Conservation (phyloP, 2,888 invertebrate species). For the Meloe dianella region DNA sequence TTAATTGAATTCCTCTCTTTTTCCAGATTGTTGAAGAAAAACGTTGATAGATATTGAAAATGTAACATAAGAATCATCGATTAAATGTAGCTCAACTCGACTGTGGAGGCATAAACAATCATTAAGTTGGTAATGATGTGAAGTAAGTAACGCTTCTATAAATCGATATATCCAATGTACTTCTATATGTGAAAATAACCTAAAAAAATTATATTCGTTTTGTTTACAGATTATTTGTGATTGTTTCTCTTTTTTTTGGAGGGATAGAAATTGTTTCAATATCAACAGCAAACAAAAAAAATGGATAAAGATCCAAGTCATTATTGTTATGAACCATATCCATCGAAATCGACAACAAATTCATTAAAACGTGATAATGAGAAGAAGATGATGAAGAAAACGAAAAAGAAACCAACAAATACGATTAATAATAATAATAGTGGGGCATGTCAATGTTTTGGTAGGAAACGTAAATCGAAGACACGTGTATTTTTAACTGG, state of each 20-base stretch:
- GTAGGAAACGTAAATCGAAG: conserved; percentile 48
- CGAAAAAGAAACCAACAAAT: conserved; percentile 34
- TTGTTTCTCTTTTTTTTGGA: too few relatives aligned
- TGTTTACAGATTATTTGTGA: too few relatives aligned
- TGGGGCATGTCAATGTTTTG: conserved; percentile 33
- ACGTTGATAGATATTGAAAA: too few relatives aligned
- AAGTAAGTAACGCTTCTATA: too few relatives aligned
- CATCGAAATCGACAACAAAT: conserved; percentile 51
- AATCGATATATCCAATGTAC: too few relatives aligned
- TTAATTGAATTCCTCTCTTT: too few relatives aligned
- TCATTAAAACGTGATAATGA: conserved; percentile 56
- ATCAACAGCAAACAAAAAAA: not conserved
- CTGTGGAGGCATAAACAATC: too few relatives aligned
- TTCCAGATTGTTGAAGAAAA: too few relatives aligned
- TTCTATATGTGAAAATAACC: too few relatives aligned
- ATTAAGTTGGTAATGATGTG: too few relatives aligned
- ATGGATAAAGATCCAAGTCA: conserved; percentile 56
- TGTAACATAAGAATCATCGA: not conserved
- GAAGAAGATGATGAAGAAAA: conserved; percentile 54
- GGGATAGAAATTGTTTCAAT: not conserved
- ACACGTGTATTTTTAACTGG: conserved; percentile 70
- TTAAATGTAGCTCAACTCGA: not conserved
- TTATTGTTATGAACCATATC: conserved; percentile 60
- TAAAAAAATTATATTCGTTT: too few relatives aligned
- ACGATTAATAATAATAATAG: conserved; percentile 51